phyloP scores from a whole-genome alignment of 2,113 vertebrate species.

The Salvelinus sp. region DNA sequence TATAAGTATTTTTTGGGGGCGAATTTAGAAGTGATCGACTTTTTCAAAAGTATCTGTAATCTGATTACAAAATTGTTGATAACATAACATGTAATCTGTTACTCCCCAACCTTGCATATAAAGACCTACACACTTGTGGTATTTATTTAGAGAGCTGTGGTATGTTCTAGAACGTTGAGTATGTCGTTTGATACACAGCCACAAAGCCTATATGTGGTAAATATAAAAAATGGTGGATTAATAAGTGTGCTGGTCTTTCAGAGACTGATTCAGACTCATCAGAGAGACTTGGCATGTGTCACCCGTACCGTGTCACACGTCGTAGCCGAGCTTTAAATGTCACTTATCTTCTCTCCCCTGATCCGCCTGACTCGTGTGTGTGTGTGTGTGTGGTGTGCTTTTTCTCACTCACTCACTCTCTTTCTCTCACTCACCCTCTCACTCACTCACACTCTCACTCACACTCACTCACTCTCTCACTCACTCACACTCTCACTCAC shows the following conservation, averaged over 20 bases:
- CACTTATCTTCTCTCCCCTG: slow-evolving; percentile 42
- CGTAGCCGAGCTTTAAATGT: slow-evolving; percentile 62
- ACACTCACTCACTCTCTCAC: slow-evolving; percentile 32
- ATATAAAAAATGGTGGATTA: background rate
- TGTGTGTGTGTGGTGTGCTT: slow-evolving; percentile 46
- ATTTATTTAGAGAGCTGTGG: too few species aligned
- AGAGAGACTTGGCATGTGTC: slow-evolving; percentile 40
- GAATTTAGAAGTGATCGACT: too few species aligned
- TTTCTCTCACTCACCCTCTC: too few species aligned
- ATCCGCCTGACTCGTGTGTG: slow-evolving; percentile 45
- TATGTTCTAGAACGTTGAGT: background rate
- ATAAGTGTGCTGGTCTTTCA: background rate
- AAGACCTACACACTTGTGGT: too few species aligned
- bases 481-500: too few species aligned
- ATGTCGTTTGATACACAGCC: background rate
- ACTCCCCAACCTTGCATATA: background rate
- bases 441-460: too few species aligned
- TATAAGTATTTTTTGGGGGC: too few species aligned
- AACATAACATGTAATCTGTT: too few species aligned
- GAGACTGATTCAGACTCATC: background rate
- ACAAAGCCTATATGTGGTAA: background rate
- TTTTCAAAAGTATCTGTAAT: too few species aligned
- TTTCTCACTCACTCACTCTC: slow-evolving; percentile 10
- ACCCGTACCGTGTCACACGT: slow-evolving; percentile 48
- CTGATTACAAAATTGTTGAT: too few species aligned